Base-by-base conservation (phyloP, 2,797 vertebrate genomes). In the Anguilla marmorata region DNA sequence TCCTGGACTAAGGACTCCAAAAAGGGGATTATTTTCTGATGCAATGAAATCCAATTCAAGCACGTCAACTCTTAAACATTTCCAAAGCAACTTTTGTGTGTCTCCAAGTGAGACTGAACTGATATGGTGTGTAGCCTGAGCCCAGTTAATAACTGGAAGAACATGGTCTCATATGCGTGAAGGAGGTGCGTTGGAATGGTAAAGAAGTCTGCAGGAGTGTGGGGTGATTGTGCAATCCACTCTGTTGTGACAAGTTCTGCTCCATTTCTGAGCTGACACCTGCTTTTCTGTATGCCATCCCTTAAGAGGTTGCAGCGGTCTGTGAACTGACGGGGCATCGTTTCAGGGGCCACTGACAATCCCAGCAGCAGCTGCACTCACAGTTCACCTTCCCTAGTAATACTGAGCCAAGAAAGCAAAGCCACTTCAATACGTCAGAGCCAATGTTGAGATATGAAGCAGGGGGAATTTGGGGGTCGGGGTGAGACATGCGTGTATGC, bases 261-360 rank as follows among this genome's bases (percentile, higher is more conserved):
- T 50, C 21, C 16, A 16, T 19, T 76, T 48, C 76, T 41, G 69
- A 27, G 19, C 16, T 14, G 33, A 82, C 24, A 11, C 41, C 79
- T 24, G 45, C 45, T 24, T 24, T 50, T 12, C 45, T 50, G 41
- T 50, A 21, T 24, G 45, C 8, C 8, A 45, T 84, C 83, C 83
- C 50, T 56, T 54, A 54, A 56, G 21, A 30, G 83, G 33, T 84
- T 50, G n/a, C 83, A 54, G 83, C 50, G 54, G 41, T 24, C 16
- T 52, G n/a, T 82, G 24, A 91, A 91, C 88, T 93, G 33, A 21
- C 54, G 6, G 6, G 24, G 91, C 91, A 88, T 93, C 33, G 30
- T 30, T n/a, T 8, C 30, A 66, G 27, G 21, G 69, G 85, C 12
- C 52, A 87, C 7, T 30, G 27, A 16, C 50, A 7, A 54, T 84